These are phyloP conservation scores for Mesodorylaimus sp. DNA, from an alignment of 2,888 invertebrate genomes.

Conservation along the genomic window DNA sequence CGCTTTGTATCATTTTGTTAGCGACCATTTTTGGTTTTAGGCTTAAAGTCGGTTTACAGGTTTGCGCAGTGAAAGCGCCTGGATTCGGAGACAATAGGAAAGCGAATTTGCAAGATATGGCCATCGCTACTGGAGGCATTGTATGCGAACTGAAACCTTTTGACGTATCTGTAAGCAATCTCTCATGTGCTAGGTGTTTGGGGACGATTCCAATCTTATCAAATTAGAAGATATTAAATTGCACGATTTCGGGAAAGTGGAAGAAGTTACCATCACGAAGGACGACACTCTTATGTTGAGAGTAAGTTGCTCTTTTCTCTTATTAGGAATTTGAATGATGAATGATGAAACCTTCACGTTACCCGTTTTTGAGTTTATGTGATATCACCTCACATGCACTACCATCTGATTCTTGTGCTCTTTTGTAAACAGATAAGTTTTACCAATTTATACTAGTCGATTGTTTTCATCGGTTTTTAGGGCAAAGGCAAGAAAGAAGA, in stretches of 20 bases:
- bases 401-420: too few relatives aligned
- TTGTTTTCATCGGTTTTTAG: slow-evolving; percentile 22
- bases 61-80: slow-evolving; percentile 85
- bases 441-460: too few relatives aligned
- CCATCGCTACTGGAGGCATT: slow-evolving; percentile 71
- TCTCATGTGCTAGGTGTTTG: slow-evolving; percentile 59
- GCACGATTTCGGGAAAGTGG: slow-evolving; percentile 60
- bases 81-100: slow-evolving; percentile 92
- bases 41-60: slow-evolving; percentile 75
- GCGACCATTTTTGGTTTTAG: too few relatives aligned
- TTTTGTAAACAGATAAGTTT: too few relatives aligned
- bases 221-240: slow-evolving; percentile 66
- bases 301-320: too few relatives aligned
- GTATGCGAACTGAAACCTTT: too few relatives aligned
- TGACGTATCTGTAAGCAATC: too few relatives aligned
- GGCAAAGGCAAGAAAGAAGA: slow-evolving; percentile 66
- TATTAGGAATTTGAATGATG: too few relatives aligned
- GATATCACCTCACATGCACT: too few relatives aligned
- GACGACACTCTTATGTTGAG: slow-evolving; percentile 72
- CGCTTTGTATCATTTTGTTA: too few relatives aligned
- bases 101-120: slow-evolving; percentile 76
- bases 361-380: too few relatives aligned
- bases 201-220: slow-evolving; percentile 72
- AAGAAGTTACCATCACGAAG: slow-evolving; percentile 79
- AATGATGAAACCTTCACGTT: too few relatives aligned